Evolutionary conservation across 2,797 vertebrate species (phyloP).

Genomic region (Liparis tanakae): DNA sequence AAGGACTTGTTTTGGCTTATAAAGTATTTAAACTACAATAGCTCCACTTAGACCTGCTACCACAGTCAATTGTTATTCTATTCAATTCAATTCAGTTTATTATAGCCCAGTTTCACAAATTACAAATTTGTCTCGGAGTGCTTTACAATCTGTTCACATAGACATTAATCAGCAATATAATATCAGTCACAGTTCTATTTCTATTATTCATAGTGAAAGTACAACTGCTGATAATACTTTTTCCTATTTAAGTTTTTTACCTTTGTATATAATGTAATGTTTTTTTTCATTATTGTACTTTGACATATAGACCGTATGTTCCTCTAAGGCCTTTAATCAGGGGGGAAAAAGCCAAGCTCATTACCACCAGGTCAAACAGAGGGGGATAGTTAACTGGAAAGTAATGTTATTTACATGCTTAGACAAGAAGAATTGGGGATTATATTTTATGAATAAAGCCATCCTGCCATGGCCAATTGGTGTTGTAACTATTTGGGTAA

Average conservation of each 20-base stretch:
- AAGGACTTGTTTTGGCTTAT: not conserved
- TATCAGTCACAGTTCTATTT: not conserved
- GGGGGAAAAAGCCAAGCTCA: slow-evolving; percentile 56
- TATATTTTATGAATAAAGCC: slow-evolving; percentile 40
- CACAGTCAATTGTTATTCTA: not conserved
- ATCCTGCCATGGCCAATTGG: slow-evolving; percentile 38
- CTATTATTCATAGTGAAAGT: not conserved
- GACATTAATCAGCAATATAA: too few species aligned
- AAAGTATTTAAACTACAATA: not conserved
- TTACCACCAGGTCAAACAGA: slow-evolving; percentile 43
- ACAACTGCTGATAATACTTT: not conserved
- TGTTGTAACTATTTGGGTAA: slow-evolving; percentile 48
- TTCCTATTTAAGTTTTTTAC: not conserved
- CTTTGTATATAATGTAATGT: not conserved
- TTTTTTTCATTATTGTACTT: not conserved
- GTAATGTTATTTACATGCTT: slow-evolving; percentile 20
- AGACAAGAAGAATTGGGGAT: not conserved
- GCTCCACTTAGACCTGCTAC: not conserved
- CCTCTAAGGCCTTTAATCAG: slow-evolving; percentile 53
- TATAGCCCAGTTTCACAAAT: too few species aligned
- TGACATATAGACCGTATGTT: slow-evolving; percentile 30
- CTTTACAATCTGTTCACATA: too few species aligned
- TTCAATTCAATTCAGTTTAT: too few species aligned
- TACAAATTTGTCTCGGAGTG: too few species aligned
- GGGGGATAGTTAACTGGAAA: slow-evolving; percentile 3